Evolutionary conservation across 1,140 invertebrate species (phyloP), one percentile per base, ranked within the genome.

Genomic region (Drosophila serrata): DNA sequence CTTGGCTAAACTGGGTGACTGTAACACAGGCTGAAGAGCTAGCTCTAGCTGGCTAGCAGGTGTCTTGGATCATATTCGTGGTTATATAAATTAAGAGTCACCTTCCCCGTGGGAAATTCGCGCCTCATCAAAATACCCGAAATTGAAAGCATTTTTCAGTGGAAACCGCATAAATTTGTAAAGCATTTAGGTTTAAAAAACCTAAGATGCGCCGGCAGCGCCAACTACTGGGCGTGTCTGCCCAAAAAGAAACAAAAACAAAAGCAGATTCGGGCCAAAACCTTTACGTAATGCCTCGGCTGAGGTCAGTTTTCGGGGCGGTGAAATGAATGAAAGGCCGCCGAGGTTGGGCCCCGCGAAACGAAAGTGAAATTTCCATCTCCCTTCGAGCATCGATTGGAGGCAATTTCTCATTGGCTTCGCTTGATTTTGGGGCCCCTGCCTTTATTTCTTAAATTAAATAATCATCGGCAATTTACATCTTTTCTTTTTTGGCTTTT

Each of bases 101-200:
- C 64, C 59, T 49, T 40, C 64, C 60, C 27, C 65, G 51, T 72
- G 68, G 68, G 68, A 72, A 72, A 6, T 6, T 11, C 7, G 15
- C 57, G 22, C 19, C 43, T 46, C 58, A 74, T 59, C 73, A 72
- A 61, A 59, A 49, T 64, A 35, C 29, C 53, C 53, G 22, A 56
- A 82, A 79, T 87, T 75, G 65, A 79, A 86, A 85, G 75, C 63
- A 60, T 73, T 80, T 82, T 67, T 46, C 24, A 42, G 67, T 40
- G 82, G 61, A 86, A 79, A 79, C 55, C 79, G 75, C 70, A 88
- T 86, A 86, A 86, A 88, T 86, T 86, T 88, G 82, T 86, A 69
- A 79, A 76, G 19, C 75, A 82, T 82, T 86, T 79, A 75, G 27
- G 17, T 35, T 45, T 74, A 53, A 75, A 53, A 55, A n/a, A 8